Percentiles rank a stretch among this genome's conserved stretches.
These are phyloP conservation scores for Anadara kagoshimensis DNA, from an alignment of 1,140 invertebrate genomes.

Conservation along the genomic window DNA sequence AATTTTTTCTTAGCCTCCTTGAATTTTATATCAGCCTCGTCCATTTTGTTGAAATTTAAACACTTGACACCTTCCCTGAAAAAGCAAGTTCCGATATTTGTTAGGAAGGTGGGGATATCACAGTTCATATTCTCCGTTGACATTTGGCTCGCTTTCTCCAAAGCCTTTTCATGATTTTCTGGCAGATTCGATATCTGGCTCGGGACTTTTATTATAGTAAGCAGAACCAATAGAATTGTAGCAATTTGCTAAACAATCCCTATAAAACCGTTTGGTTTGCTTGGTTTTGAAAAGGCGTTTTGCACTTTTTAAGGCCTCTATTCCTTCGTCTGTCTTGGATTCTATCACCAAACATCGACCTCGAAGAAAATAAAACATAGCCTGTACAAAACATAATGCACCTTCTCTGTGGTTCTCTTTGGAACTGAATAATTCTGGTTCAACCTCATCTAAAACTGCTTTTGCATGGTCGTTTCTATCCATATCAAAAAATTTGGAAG, in stretches of 20 bases:
- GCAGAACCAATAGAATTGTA: conserved; percentile 4
- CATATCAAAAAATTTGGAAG: conserved; percentile 9
- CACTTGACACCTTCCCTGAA: not conserved
- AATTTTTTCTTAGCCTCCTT: not conserved
- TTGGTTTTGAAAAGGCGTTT: conserved; percentile 14
- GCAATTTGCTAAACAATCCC: conserved; percentile 4
- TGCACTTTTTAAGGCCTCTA: not conserved
- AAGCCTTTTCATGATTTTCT: not conserved
- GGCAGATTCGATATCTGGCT: not conserved
- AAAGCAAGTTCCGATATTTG: not conserved
- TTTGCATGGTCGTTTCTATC: conserved; percentile 8
- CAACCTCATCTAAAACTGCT: not conserved
- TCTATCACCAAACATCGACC: not conserved
- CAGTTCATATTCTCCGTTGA: conserved; percentile 2
- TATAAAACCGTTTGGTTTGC: not conserved
- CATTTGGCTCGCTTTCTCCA: not conserved
- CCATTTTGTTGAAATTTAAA: not conserved
- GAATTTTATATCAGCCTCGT: not conserved
- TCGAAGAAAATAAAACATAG: conserved; percentile 1
- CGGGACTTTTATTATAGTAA: not conserved
- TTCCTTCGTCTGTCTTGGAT: not conserved
- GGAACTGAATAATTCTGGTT: not conserved
- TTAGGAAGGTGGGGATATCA: conserved; percentile 1
- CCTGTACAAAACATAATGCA: not conserved
- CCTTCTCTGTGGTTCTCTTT: not conserved